These are phyloP conservation scores for Chrysoperla carnea DNA, from an alignment of 1,140 invertebrate genomes.

Conservation along the genomic window DNA sequence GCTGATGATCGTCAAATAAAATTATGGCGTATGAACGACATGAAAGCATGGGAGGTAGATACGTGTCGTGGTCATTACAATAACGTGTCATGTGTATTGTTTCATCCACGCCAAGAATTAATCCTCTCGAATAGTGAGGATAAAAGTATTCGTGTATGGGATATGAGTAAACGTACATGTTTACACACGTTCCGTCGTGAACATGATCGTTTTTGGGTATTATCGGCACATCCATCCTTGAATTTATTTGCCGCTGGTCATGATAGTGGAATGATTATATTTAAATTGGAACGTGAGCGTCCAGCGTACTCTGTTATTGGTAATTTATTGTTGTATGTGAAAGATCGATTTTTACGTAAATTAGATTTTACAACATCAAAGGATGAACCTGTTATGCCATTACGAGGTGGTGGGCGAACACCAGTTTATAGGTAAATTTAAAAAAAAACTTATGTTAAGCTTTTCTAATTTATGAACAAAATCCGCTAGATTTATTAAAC, in stretches of 20 bases:
- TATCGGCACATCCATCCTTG: conserved; percentile 74
- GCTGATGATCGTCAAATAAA: conserved; percentile 97
- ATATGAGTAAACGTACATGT: conserved; percentile 95
- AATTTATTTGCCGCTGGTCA: conserved; percentile 89
- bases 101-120: conserved; percentile 93
- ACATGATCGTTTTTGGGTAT: conserved; percentile 93
- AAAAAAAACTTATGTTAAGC: too few relatives aligned
- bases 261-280: conserved; percentile 81
- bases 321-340: conserved; percentile 92
- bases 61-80: conserved; percentile 98
- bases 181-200: conserved; percentile 90
- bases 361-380: conserved; percentile 87
- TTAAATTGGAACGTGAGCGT: conserved; percentile 82
- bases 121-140: conserved; percentile 97
- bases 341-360: conserved; percentile 79
- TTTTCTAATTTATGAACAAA: too few relatives aligned
- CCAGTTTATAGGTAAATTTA: conserved; percentile 41
- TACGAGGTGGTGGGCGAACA: conserved; percentile 60
- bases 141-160: conserved; percentile 96
- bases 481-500: too few relatives aligned
- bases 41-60: conserved; percentile 98
- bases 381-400: conserved; percentile 81
- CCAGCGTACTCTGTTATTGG: conserved; percentile 90
- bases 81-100: conserved; percentile 95
- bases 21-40: conserved; percentile 98